Evolutionary conservation across 1,140 invertebrate species (phyloP), one percentile per base, ranked within the genome.

Genomic region (Oedothorax gibbosus): DNA sequence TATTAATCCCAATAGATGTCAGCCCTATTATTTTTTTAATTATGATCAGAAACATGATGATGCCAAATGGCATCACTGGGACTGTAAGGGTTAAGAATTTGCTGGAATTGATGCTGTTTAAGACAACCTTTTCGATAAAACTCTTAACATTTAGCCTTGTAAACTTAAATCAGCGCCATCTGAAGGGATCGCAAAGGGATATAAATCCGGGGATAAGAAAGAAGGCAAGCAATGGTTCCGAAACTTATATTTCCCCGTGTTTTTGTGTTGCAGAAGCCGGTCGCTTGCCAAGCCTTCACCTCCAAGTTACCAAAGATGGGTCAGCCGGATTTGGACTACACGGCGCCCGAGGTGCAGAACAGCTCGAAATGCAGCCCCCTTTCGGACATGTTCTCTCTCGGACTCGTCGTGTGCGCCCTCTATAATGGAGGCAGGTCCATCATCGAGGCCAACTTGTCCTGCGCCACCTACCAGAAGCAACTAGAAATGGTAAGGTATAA

Each of bases 341-440:
- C 91, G 96, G 96, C 96, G 65, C 96, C 96, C 3, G 96, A 97
- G 92, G 93, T 96, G 60, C 97, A 98, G 90, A 93, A 93, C 15
- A 93, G 93, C 81, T 96, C 95, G 68, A 92, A 93, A 18, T 97
- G 95, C 90, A 96, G 94, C 88, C 94, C 95, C 50, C 91, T 95
- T 9, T 97, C 95, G 87, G 97, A 99, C 90, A 98, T 98, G 95
- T 99, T 96, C 91, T 97, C 96, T 0, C 90, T 99, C 81, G 97
- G 97, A 18, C 94, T 98, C 93, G 93, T 97, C 2, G 94, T 98
- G 88, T 96, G 95, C 89, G 92, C 96, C 7, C 93, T 98, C 82
- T 98, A 97, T 91, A 98, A 98, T 90, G 92, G 93, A 71, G 97
- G 97, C 11, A 93, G 93, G 78, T 93, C 95, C 0, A 86, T 91